These are phyloP conservation scores for Cynopterus sphinx DNA, from an alignment of 2,797 vertebrate species.

Conservation along the genomic window DNA sequence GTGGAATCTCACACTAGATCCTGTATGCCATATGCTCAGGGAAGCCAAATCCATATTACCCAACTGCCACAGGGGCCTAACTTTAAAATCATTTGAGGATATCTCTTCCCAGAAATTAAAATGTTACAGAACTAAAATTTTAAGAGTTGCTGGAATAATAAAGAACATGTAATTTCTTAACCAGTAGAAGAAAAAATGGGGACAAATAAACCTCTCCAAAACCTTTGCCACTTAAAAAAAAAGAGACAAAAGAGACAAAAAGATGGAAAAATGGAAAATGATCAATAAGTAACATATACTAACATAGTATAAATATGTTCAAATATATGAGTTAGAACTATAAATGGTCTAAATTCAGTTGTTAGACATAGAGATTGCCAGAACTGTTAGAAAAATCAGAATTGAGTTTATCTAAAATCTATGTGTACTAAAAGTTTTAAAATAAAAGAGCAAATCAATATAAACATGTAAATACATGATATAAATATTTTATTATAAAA, in stretches of 20 bases:
- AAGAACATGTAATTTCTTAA: neutral
- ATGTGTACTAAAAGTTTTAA: neutral
- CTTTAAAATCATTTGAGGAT: neutral
- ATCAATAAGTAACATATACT: neutral
- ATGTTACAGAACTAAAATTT: neutral
- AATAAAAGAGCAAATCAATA: neutral
- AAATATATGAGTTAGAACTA: neutral
- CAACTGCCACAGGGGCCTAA: neutral
- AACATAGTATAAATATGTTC: neutral
- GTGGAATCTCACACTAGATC: neutral
- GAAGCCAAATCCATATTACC: neutral
- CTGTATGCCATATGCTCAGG: no score
- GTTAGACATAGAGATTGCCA: neutral
- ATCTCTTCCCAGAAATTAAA: neutral
- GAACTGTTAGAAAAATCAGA: neutral
- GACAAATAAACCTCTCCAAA: neutral
- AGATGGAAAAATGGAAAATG: neutral
- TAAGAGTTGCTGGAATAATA: neutral
- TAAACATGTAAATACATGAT: neutral
- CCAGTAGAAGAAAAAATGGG: neutral
- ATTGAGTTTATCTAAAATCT: neutral
- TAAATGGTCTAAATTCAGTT: neutral
- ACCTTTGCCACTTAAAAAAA: neutral
- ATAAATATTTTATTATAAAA: constrained; percentile 22
- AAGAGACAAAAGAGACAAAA: neutral